Evolutionary conservation across 92 coral and sea anemone genomes (phyloP).

Genomic region (Heliopora coerulea): DNA sequence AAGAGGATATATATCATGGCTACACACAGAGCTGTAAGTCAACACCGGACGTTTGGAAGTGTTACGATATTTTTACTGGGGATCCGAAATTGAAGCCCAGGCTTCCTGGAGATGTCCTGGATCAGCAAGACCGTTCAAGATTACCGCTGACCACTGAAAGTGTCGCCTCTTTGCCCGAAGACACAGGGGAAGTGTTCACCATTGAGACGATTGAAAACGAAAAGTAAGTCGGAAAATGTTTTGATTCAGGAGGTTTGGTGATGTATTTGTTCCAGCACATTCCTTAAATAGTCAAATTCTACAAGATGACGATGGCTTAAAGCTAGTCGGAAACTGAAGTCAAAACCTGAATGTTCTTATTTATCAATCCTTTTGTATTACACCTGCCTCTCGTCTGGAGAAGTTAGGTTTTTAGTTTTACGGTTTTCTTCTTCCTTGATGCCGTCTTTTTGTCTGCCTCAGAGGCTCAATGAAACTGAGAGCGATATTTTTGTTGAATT

Average conservation of each 20-base stretch:
- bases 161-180: constrained; percentile 21
- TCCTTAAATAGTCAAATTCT: no score
- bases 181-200: constrained; percentile 21
- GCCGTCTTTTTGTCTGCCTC: no score
- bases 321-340: no score
- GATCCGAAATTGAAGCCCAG: constrained; percentile 35
- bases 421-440: no score
- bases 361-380: no score
- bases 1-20: neutral
- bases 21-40: neutral
- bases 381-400: no score
- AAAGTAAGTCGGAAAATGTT: constrained; percentile 11
- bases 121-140: constrained; percentile 11
- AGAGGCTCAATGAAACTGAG: no score
- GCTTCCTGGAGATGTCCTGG: constrained; percentile 37
- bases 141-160: constrained; percentile 30
- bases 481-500: no score
- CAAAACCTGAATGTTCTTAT: no score
- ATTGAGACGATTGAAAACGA: constrained; percentile 36
- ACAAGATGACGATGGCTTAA: no score
- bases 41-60: constrained; percentile 31
- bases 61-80: constrained; percentile 35
- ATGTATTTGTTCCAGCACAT: no score
- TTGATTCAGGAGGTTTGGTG: neutral
- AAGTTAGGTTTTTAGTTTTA: no score